Percentiles rank a stretch among this genome's conserved stretches.
Conservation (phyloP, 2,888 invertebrate genomes). For the Spodoptera littoralis region DNA sequence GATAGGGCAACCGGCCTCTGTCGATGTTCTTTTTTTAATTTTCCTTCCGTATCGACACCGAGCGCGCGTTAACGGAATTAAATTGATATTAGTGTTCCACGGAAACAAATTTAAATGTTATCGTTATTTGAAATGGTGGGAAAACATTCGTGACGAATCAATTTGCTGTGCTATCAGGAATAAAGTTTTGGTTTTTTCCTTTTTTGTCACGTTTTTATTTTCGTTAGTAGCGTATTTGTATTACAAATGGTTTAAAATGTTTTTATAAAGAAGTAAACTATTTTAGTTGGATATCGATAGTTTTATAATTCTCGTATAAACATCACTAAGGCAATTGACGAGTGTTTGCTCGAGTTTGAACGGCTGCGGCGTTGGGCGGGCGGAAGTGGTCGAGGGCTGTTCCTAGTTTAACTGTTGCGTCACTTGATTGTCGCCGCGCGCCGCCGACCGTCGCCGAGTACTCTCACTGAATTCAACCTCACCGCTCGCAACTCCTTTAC, state of each 20-base stretch:
- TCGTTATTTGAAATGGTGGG: constrained; percentile 12
- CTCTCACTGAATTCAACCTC: constrained; percentile 51
- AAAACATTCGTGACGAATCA: constrained; percentile 14
- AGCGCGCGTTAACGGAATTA: constrained; percentile 10
- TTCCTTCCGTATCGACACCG: constrained; percentile 34
- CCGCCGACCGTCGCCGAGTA: constrained; percentile 53
- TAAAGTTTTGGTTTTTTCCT: constrained; percentile 9
- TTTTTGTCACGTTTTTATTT: background rate
- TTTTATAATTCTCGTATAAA: constrained; percentile 31
- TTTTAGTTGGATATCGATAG: constrained; percentile 53
- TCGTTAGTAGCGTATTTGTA: background rate
- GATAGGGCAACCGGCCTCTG: constrained; percentile 45
- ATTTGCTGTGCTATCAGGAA: background rate
- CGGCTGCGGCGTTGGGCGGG: constrained; percentile 75
- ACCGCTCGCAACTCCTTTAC: constrained; percentile 30
- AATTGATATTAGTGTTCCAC: constrained; percentile 17
- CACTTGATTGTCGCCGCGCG: constrained; percentile 77
- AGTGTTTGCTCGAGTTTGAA: constrained; percentile 86
- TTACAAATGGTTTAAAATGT: background rate
- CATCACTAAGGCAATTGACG: constrained; percentile 82
- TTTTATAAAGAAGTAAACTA: background rate
- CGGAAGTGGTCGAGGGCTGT: constrained; percentile 84
- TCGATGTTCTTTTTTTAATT: constrained; percentile 39
- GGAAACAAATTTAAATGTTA: constrained; percentile 22
- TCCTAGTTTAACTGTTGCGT: constrained; percentile 86